Base-by-base conservation (phyloP, 2,113 vertebrate species). In the Chaetodon trifascialis region DNA sequence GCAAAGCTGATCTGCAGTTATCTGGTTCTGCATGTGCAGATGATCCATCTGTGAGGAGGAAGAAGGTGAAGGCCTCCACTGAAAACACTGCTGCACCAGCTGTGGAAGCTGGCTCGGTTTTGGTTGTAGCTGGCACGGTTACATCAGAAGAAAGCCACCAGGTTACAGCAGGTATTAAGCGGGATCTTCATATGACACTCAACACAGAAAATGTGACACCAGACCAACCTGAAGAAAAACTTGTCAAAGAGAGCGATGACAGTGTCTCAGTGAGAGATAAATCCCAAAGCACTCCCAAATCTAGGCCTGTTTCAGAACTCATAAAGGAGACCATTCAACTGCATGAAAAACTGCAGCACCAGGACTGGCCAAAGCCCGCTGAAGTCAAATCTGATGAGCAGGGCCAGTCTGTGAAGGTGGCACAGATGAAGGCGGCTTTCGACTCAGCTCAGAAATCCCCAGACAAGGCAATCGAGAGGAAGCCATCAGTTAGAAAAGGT, bases 341-440 rank as follows among this genome's bases (percentile, higher is more conserved):
- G 56, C 95, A 95, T 21, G 94, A 95, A 81, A 96, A 94, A 68
- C 92, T 92, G 66, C 93, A 89, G 44, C 89, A 92, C 25, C 93
- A 86, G 40, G 95, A 95, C 12, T 36, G 92, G 77, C 86, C 87
- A 23, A 95, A 92, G 87, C 73, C 88, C 36, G 14, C 71, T 14
- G 95, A 94, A 60, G 63, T 86, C 16, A 94, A 88, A 71, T 9
- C 42, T 4, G 94, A 95, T 0, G 95, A 95, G 73, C 86, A 90
- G 59, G 83, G 82, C 46, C 94, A 92, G 51, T 93, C 91, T 0
- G 82, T 95, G 65, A 95, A 95, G 78, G 95, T 95, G 73, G 94
- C 95, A 11, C 92, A 94, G 88, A 96, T 96, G 92, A 95, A 95
- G 89, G 95, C 93, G 0, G 91, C 95, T 3, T 96, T 96, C 54